Evolutionary conservation across 2,797 vertebrate genomes (phyloP), one percentile per base, ranked within the genome.

Genomic region (Acrocephalus scirpaceus): DNA sequence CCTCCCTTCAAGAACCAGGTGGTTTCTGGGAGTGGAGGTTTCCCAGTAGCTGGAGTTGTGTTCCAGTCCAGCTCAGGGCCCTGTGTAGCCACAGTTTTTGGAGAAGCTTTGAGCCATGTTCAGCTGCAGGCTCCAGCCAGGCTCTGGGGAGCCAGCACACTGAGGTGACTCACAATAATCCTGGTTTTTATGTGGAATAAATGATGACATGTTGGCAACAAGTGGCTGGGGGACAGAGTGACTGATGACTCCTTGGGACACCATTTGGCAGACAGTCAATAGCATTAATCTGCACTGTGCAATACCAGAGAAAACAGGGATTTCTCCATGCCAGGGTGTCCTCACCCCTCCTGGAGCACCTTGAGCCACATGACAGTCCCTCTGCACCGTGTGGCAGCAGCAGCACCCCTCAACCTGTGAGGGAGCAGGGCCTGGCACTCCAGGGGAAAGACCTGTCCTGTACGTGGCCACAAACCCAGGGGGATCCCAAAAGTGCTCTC

Each of bases 81-180:
- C 18, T 2, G 69, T 16, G 36, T 10, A 40, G 40, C 76, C 2
- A 0, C 0, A 1, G 30, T 36, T 65, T 56, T 40, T 7, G 32
- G 38, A 38, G 34, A 51, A 30, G 19, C 53, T 76, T 19, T 44
- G 76, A 36, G 76, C 25, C 0, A 0, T 23, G 67, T 32, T 61
- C 40, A 62, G 36, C 60, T 90, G 75, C 6, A 0, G 54, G 17
- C 32, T 19, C 53, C 70, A 45, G 3, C 57, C 45, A 38, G 57
- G 70, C 16, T 2, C 32, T 50, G 11, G 30, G 21, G 38, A 78
- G 32, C 47, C 30, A 20, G 42, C 29, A 11, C 11, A 0, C 26
- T 7, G 1, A 54, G n/a, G 71, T 80, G 32, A 27, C 64, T 34
- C 22, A 9, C 34, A 64, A 15, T 40, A 34, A n/a, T 69, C 60